Base-by-base conservation (phyloP, 1,140 invertebrate genomes). In the Hydropsyche tenuis region DNA sequence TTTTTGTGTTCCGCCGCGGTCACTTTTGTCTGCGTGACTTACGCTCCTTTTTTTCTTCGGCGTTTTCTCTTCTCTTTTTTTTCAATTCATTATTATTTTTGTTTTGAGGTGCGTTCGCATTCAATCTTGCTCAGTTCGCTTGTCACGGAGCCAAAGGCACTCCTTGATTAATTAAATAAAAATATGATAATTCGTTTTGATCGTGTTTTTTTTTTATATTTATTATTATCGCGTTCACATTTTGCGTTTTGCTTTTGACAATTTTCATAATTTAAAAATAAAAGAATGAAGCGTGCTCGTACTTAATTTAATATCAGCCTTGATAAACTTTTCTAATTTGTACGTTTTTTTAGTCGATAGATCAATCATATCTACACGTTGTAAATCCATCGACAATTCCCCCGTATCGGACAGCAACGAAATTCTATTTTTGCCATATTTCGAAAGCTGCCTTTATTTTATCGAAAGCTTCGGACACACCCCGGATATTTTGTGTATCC, bases 161-260 rank as follows among this genome's bases (percentile, higher is more conserved):
- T 68, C 65, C 65, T 51, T 68, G 65, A 68, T 68, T 68, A 68
- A 68, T 68, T 37, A 68, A 68, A 51, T 46, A 43, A 68, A 68
- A 68, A 68, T 68, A 51, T 68, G 65, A 68, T 51, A 27, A 68
- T 68, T 68, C 45, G 65, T 68, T 51, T 65, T 65, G 37, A 43
- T 65, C 20, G 14, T 9, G 30, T 65, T 45, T 65, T 16, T 43
- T 37, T 63, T 16, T 16, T 16, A 16, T 53, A 5, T 14, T 5
- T n/a, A 53, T 16, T 6, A 14, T n/a, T 53, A 53, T 14, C 16
- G 6, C 6, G 14, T 20, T 53, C 4, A 53, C 16, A 9, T 53
- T 53, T 53, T 53, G 12, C 18, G 48, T 18, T 60, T 4, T 60
- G 60, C 7, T 14, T 63, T 63, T 63, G 60, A 22, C 62, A 64